These are phyloP conservation scores for Eilema griseolum DNA, from an alignment of 2,888 invertebrate species.

Conservation along the genomic window DNA sequence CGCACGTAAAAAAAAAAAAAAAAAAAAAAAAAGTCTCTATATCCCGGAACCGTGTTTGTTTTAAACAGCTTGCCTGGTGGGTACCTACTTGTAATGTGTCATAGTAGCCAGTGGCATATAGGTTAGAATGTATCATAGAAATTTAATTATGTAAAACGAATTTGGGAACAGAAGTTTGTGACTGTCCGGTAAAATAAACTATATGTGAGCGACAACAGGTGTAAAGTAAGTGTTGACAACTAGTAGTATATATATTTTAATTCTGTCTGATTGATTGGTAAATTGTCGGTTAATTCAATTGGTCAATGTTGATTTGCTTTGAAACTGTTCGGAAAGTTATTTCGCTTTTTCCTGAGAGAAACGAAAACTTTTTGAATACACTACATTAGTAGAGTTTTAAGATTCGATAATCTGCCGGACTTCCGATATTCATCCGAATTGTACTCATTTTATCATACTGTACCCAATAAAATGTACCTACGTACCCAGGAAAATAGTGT, in stretches of 20 bases:
- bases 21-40: no score
- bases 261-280: neutral
- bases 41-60: neutral
- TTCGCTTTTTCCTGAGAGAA: no score
- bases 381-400: no score
- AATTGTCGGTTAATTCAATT: neutral
- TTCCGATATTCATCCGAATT: slow-evolving; percentile 1
- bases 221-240: neutral
- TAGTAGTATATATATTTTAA: neutral
- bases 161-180: slow-evolving; percentile 4
- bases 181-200: slow-evolving; percentile 4
- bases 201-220: neutral
- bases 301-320: neutral
- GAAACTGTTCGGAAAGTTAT: no score
- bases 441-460: neutral
- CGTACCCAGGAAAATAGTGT: neutral
- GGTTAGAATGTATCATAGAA: neutral
- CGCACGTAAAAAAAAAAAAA: no score
- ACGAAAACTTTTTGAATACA: no score
- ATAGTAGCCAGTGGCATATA: neutral
- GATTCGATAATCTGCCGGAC: neutral
- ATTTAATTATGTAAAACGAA: neutral
- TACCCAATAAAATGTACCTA: slow-evolving; percentile 6
- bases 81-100: neutral
- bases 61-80: neutral